Conservation (phyloP, 2,797 vertebrate species). For the Micromesistius poutassou region DNA sequence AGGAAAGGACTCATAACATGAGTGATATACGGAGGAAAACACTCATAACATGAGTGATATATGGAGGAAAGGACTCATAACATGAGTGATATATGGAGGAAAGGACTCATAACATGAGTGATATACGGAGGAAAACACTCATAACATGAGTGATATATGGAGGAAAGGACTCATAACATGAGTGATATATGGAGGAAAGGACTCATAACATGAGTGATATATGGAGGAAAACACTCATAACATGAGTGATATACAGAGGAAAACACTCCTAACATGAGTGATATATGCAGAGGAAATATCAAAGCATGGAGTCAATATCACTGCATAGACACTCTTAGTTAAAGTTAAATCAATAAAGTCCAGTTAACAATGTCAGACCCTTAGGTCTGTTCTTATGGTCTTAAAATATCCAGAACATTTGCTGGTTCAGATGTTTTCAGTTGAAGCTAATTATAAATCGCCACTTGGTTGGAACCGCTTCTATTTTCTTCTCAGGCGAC, state of each 20-base stretch:
- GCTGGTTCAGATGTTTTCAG: conserved; percentile 5
- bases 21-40: background rate
- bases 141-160: background rate
- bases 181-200: conserved; percentile 17
- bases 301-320: conserved; percentile 11
- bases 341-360: conserved; percentile 14
- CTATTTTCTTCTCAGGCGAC: conserved; percentile 31
- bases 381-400: background rate
- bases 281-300: conserved; percentile 24
- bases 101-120: background rate
- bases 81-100: conserved; percentile 20
- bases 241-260: background rate
- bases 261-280: too few species aligned
- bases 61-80: background rate
- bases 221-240: too few species aligned
- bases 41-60: too few species aligned
- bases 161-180: conserved; percentile 13
- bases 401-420: conserved; percentile 19
- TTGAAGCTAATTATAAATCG: conserved; percentile 21
- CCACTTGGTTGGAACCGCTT: conserved; percentile 47
- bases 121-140: conserved; percentile 18
- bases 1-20: conserved; percentile 12
- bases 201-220: too few species aligned
- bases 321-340: conserved; percentile 16
- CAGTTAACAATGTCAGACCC: background rate